Evolutionary conservation across 2,888 invertebrate species (phyloP), one percentile per base, ranked within the genome.

Genomic region (Cosmopolites sordidus): DNA sequence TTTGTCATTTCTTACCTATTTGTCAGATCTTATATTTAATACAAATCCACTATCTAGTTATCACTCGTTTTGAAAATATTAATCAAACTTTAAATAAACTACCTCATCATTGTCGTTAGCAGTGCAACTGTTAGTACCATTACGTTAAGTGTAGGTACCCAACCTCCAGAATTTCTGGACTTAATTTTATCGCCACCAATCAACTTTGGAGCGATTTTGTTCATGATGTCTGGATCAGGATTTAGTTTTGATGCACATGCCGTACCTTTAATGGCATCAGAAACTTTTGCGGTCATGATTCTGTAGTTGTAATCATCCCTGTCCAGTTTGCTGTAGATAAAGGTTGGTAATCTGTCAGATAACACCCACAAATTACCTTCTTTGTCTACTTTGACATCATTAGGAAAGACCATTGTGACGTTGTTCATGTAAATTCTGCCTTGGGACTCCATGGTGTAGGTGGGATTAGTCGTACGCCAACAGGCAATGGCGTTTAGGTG

Each of bases 401-500:
- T 87, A 1, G 89, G 56, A 63, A 87, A 89, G 1, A 88, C 77
- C 83, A 89, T 83, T 1, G 84, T 83, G 1, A 76, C 78, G 52
- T 86, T 80, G 64, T 82, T 84, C 82, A 83, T 83, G 58, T 81
- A 87, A 44, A 89, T 81, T 33, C 86, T 76, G 2, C 84, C 87
- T 67, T 88, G 87, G 6, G 85, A 83, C 58, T 83, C 81, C 73
- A 83, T 82, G 3, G 77, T 79, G 64, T 87, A 88, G 0, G 78
- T 78, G 40, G 79, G 79, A 60, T 83, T 84, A 0, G 83, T 81
- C 0, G 86, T 85, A 62, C 80, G 82, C 89, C 89, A 89, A 64
- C 89, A 89, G 0, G 84, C 87, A 0, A 89, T 82, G 0, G 87
- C 86, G 66, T 89, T 87, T 14, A 86, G 68, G 65, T 89, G 87